Conservation (phyloP, 2,797 vertebrate species). For the Masticophis lateralis region DNA sequence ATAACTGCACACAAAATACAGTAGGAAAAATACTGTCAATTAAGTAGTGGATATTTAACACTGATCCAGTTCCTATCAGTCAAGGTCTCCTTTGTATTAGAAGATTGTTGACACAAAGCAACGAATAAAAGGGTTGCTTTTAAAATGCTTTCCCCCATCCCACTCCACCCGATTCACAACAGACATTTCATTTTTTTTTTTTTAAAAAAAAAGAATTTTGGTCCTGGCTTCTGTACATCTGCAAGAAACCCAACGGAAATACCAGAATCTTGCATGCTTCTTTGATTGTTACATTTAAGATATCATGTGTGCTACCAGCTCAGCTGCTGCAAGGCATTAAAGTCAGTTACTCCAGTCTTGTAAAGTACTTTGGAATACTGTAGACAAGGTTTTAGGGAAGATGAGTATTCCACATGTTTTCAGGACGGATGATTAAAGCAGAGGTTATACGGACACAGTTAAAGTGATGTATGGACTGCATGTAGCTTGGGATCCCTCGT, state of each 20-base stretch:
- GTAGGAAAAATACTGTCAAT: conserved; percentile 70
- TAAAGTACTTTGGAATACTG: conserved; percentile 94
- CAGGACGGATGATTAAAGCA: conserved; percentile 87
- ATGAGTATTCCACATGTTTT: conserved; percentile 98
- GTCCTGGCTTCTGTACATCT: conserved; percentile 83
- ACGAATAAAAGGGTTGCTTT: conserved; percentile 80
- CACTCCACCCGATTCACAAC: conserved; percentile 74
- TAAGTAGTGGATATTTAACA: conserved; percentile 70
- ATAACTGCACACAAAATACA: conserved; percentile 53
- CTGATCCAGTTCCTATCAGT: conserved; percentile 55
- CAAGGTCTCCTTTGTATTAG: conserved; percentile 51
- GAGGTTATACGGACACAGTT: conserved; percentile 83
- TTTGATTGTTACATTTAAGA: conserved; percentile 99
- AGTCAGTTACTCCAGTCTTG: conserved; percentile 85
- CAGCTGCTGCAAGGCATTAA: conserved; percentile 94
- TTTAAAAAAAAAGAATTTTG: conserved; percentile 62
- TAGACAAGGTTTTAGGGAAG: conserved; percentile 86
- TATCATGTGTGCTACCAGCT: conserved; percentile 94
- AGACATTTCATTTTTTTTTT: conserved; percentile 75
- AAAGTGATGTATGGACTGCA: conserved; percentile 90
- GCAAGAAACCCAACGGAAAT: conserved; percentile 85
- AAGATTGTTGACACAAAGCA: conserved; percentile 78
- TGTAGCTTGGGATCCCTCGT: conserved; percentile 70
- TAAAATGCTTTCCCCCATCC: conserved; percentile 65
- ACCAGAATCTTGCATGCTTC: conserved; percentile 86